phyloP scores from a whole-genome alignment of 1,140 invertebrate species.

The Camponotus floridanus region DNA sequence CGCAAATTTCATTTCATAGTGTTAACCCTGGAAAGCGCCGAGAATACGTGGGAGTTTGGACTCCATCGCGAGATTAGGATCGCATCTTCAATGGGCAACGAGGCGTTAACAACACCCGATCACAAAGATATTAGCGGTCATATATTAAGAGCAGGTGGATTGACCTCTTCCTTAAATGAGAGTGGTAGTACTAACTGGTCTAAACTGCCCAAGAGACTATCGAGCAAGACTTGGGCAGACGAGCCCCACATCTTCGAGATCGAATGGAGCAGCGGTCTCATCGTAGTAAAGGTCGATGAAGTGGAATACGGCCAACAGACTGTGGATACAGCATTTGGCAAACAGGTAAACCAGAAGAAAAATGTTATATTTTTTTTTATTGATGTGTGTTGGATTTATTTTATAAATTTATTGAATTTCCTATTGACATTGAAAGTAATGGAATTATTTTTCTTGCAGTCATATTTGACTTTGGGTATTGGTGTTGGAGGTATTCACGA shows the following conservation, averaged over 20 bases:
- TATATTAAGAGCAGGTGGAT: constrained; percentile 75
- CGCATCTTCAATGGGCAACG: constrained; percentile 79
- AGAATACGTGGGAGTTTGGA: background rate
- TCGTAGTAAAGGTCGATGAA: constrained; percentile 87
- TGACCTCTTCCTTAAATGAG: background rate
- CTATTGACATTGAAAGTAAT: background rate
- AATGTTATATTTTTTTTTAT: constrained; percentile 27
- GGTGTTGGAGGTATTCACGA: constrained; percentile 91
- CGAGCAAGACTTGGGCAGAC: constrained; percentile 86
- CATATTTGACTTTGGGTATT: constrained; percentile 91
- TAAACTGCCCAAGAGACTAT: constrained; percentile 34
- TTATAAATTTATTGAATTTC: background rate
- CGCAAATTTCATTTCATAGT: constrained; percentile 44
- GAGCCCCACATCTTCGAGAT: constrained; percentile 89
- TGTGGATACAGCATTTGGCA: constrained; percentile 89
- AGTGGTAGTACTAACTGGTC: background rate
- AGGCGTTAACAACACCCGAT: constrained; percentile 47
- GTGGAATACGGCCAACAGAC: constrained; percentile 84
- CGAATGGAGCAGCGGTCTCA: constrained; percentile 86
- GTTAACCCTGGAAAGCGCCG: constrained; percentile 43
- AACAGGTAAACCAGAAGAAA: constrained; percentile 86
- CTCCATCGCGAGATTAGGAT: constrained; percentile 72
- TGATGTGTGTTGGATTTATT: background rate
- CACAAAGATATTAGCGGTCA: constrained; percentile 75
- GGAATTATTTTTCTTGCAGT: constrained; percentile 86